These are phyloP conservation scores for Heliangelus exortis DNA, from an alignment of 2,797 vertebrate species.

Conservation along the genomic window DNA sequence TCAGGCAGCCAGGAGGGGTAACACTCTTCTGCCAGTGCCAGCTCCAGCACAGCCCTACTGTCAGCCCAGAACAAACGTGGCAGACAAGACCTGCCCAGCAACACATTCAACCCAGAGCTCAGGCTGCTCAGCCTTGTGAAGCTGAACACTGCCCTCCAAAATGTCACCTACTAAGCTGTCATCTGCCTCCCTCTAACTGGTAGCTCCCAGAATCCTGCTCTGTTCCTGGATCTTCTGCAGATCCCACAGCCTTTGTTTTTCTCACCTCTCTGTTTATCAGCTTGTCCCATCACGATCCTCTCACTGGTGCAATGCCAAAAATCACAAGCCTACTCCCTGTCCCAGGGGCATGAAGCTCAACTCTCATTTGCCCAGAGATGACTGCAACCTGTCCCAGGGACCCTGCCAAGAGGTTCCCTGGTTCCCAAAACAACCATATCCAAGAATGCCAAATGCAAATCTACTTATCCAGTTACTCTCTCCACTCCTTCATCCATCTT, in stretches of 20 bases:
- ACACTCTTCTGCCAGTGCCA: accelerated
- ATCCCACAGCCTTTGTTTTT: not conserved
- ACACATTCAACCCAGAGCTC: not conserved
- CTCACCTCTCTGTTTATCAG: constrained; percentile 16
- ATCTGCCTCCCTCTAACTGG: not conserved
- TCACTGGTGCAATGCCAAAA: not conserved
- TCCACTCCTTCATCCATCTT: not conserved
- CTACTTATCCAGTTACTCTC: not conserved
- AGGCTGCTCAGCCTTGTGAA: not conserved
- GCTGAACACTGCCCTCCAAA: not conserved
- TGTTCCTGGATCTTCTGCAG: constrained; percentile 11
- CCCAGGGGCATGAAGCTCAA: constrained; percentile 22
- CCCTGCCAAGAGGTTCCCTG: not conserved
- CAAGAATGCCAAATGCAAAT: not conserved
- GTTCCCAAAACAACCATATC: not conserved
- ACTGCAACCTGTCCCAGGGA: constrained; percentile 39
- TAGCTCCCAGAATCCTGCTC: not conserved
- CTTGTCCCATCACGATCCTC: not conserved
- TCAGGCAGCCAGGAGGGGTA: not conserved
- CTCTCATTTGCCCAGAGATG: not conserved
- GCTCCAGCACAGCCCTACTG: not conserved
- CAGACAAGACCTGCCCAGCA: not conserved
- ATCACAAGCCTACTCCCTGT: constrained; percentile 19
- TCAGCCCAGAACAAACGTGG: not conserved
- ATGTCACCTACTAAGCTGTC: not conserved